Base-by-base conservation (phyloP, 2,113 vertebrate genomes). In the Poeciliopsis turrubarensis region DNA sequence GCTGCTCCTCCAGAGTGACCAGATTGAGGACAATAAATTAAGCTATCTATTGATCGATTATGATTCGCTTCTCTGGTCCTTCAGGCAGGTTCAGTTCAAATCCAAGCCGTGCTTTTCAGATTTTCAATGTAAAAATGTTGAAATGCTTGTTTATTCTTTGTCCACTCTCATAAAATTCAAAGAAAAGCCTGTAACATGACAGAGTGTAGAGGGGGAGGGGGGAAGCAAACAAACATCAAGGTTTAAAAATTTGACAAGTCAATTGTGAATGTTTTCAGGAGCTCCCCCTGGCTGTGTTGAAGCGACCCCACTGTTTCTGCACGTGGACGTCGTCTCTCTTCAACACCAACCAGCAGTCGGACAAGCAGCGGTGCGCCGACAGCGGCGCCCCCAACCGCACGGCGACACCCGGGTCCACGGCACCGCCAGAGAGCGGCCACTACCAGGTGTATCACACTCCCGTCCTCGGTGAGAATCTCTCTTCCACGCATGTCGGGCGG, bases 381-480 rank as follows among this genome's bases (percentile, higher is more conserved):
- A 30, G 17, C 2, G 81, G 92, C 15, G 89, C 82, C 77, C 47
- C 67, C 4, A 84, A 31, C 72, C 0, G 22, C 81, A 17, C 61
- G 47, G 0, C 57, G 29, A 41, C 73, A 25, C 54, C 87, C 60
- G 66, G 66, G 1, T 13, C 69, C 15, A 9, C 77, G 2, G 26
- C 70, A 0, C n/a, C 76, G 22, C 0, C 74, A 7, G 80, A 72
- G 3, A 88, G 77, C 0, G 70, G 89, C 31, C 93, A 95, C 83
- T 95, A 95, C 60, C 93, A 93, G 65, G 97, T 97, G 75, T 98
- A 98, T 30, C 96, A 98, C 91, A 99, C 97, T 0, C 97, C 97
- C 0, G 95, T 98, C 77, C 96, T 97, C 88, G 97, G 97, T 98
- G 91, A 90, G 91, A 68, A 27, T 54, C 25, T 60, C 47, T 61